These are phyloP conservation scores for Pontoporia blainvillei DNA, from an alignment of 2,113 vertebrate genomes.

Conservation along the genomic window DNA sequence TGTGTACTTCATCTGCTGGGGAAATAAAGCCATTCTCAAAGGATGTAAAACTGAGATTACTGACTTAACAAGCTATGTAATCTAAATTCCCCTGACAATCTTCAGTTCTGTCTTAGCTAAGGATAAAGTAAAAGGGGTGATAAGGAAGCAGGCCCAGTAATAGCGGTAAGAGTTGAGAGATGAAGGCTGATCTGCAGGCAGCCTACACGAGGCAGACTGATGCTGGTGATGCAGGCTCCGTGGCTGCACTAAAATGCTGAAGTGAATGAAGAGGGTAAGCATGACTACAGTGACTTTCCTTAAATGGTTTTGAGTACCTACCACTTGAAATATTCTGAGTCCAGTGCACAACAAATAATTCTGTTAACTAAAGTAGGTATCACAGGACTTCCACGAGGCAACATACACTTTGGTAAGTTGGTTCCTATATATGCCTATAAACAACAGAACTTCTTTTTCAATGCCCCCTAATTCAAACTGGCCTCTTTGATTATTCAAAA, in stretches of 20 bases:
- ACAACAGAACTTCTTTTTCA: background rate
- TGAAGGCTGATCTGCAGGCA: background rate
- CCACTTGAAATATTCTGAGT: background rate
- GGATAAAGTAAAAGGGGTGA: background rate
- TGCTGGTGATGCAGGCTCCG: accelerated
- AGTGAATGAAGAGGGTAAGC: too few relatives aligned
- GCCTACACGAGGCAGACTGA: background rate
- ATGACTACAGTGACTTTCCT: background rate
- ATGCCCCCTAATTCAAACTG: background rate
- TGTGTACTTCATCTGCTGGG: background rate
- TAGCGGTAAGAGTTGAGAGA: background rate
- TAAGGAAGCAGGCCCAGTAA: background rate
- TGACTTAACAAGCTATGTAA: background rate
- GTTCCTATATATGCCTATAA: background rate
- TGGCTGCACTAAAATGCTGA: background rate
- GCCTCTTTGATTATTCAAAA: background rate
- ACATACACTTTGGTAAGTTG: background rate
- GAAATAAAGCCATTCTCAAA: background rate
- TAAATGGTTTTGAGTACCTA: background rate
- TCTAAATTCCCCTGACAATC: background rate
- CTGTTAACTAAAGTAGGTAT: background rate
- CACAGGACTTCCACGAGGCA: background rate
- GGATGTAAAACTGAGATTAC: background rate
- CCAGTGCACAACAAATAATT: background rate
- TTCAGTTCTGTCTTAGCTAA: background rate